Evolutionary conservation across 2,797 vertebrate genomes (phyloP).

Genomic region (Parauchenoglanis punctatus): DNA sequence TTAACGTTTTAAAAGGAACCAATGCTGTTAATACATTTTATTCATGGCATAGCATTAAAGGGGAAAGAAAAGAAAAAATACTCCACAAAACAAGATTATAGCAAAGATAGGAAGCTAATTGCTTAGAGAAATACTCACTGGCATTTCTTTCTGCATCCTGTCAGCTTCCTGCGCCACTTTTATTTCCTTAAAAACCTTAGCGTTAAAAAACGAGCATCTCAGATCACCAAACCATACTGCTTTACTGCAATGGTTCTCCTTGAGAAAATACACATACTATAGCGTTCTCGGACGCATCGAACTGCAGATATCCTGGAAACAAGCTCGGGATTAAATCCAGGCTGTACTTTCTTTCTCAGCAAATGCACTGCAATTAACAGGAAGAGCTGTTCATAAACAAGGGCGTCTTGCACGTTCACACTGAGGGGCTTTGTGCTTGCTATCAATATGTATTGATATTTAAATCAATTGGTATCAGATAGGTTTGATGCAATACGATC

Average conservation of each 20-base stretch:
- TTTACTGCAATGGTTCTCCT: conserved; percentile 9
- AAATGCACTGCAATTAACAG: background rate
- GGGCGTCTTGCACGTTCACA: background rate
- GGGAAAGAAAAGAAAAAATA: background rate
- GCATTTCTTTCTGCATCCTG: background rate
- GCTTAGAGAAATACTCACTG: background rate
- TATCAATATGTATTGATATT: background rate
- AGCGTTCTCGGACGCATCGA: background rate
- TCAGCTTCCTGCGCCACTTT: background rate
- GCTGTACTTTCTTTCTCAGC: background rate
- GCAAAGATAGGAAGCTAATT: conserved; percentile 6
- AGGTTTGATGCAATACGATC: background rate
- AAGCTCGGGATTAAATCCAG: background rate
- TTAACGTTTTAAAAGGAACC: conserved; percentile 26
- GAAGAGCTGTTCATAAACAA: background rate
- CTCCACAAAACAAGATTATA: background rate
- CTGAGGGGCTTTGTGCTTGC: background rate
- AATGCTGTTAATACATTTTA: background rate
- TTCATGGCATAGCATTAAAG: background rate
- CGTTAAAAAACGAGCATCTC: background rate
- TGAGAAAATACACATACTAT: conserved; percentile 3
- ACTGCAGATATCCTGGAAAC: background rate
- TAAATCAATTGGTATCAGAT: background rate
- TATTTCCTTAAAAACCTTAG: background rate
- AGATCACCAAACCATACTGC: conserved; percentile 19